Evolutionary conservation across 2,113 vertebrate genomes (phyloP).

Genomic region (Ploceus nigricollis): DNA sequence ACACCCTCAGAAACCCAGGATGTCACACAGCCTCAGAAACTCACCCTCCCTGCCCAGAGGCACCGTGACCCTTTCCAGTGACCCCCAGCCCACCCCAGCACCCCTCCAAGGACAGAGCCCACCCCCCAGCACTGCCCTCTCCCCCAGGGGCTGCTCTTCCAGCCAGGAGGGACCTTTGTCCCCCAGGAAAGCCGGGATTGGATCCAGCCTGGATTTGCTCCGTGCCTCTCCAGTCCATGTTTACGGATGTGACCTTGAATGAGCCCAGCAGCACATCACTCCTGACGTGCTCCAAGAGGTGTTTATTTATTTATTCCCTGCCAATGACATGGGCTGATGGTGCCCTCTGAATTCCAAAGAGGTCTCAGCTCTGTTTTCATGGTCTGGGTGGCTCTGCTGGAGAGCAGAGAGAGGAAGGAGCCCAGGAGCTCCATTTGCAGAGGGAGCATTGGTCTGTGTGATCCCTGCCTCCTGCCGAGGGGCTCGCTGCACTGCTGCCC

Average conservation of each 20-base stretch:
- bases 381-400: not conserved
- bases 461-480: fast-evolving
- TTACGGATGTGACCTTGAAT: conserved; percentile 14
- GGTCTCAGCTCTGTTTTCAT: not conserved
- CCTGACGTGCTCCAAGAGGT: not conserved
- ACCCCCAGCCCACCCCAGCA: not conserved
- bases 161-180: not conserved
- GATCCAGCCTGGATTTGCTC: not conserved
- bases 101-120: not conserved
- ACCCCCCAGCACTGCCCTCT: not conserved
- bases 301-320: conserved; percentile 58
- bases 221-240: not conserved
- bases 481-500: not conserved
- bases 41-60: not conserved
- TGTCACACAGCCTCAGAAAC: not conserved
- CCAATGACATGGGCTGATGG: not conserved
- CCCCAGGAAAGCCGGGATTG: not conserved
- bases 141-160: not conserved
- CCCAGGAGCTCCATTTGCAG: not conserved
- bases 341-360: conserved; percentile 42
- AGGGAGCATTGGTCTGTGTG: not conserved
- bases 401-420: not conserved
- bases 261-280: conserved; percentile 1
- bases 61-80: not conserved
- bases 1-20: not conserved